These are phyloP conservation scores for Cheilosia vulpina DNA, from an alignment of 2,888 invertebrate genomes.

Conservation along the genomic window DNA sequence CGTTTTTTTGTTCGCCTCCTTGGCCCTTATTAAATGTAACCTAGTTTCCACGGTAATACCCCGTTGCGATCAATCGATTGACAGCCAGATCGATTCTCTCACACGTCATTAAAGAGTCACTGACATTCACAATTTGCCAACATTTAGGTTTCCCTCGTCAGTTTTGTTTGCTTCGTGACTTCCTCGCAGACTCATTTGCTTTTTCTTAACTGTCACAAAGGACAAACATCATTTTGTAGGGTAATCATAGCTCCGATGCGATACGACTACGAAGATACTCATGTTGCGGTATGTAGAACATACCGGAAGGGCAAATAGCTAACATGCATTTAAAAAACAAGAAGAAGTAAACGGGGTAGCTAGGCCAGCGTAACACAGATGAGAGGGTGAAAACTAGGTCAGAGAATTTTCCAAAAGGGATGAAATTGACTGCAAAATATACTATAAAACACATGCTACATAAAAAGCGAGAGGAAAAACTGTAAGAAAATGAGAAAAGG, in stretches of 20 bases:
- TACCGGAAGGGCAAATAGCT: constrained; percentile 75
- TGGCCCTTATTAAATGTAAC: constrained; percentile 5
- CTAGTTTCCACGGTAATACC: constrained; percentile 56
- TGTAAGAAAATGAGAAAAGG: constrained; percentile 54
- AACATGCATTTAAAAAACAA: constrained; percentile 60
- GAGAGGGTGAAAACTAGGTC: constrained; percentile 75
- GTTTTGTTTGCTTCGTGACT: background rate
- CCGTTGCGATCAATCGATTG: constrained; percentile 67
- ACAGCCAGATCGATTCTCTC: constrained; percentile 53
- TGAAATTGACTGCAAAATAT: constrained; percentile 73
- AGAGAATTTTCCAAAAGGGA: constrained; percentile 73
- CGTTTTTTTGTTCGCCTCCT: background rate
- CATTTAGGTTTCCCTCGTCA: constrained; percentile 28
- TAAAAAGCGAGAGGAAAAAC: constrained; percentile 42
- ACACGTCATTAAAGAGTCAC: constrained; percentile 68
- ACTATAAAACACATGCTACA: constrained; percentile 66
- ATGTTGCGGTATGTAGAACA: constrained; percentile 74
- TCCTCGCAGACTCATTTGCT: constrained; percentile 7
- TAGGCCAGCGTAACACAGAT: constrained; percentile 68
- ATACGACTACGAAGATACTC: constrained; percentile 46
- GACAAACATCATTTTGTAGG: constrained; percentile 60
- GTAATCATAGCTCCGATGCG: constrained; percentile 61
- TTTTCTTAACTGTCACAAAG: constrained; percentile 51
- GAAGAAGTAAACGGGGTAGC: constrained; percentile 61
- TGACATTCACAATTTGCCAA: constrained; percentile 67